These are phyloP conservation scores for Allobates femoralis DNA, from an alignment of 2,797 vertebrate species.

Conservation along the genomic window DNA sequence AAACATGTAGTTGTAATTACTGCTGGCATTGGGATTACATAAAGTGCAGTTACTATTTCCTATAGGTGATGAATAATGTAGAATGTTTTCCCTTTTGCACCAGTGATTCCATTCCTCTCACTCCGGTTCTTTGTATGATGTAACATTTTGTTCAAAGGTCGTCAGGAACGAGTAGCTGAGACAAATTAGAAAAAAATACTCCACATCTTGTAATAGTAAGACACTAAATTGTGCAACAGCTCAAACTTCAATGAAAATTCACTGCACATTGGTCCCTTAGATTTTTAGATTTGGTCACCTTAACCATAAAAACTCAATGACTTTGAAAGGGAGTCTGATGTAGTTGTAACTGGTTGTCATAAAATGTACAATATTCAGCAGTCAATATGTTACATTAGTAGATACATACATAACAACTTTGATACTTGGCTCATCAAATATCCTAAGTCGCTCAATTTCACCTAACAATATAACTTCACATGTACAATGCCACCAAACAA, in stretches of 20 bases:
- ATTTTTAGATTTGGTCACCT: neutral
- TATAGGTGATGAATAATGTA: neutral
- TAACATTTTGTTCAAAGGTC: neutral
- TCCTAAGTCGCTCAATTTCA: no score
- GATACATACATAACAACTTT: no score
- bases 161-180: neutral
- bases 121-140: neutral
- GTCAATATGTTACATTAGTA: no score
- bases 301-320: neutral
- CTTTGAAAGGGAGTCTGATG: no score
- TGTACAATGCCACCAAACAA: no score
- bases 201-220: neutral
- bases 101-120: neutral
- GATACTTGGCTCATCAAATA: no score
- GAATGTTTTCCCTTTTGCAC: neutral
- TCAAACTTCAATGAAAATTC: neutral
- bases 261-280: neutral
- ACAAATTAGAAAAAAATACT: neutral
- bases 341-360: no score
- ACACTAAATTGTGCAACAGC: neutral
- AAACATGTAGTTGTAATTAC: neutral
- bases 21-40: neutral
- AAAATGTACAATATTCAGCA: no score
- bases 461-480: no score
- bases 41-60: neutral